A percentile compares a stretch with the other conserved stretches of the same genome.
phyloP scores from a whole-genome alignment of 2,797 vertebrate genomes.

The Cirrhinus molitorella region DNA sequence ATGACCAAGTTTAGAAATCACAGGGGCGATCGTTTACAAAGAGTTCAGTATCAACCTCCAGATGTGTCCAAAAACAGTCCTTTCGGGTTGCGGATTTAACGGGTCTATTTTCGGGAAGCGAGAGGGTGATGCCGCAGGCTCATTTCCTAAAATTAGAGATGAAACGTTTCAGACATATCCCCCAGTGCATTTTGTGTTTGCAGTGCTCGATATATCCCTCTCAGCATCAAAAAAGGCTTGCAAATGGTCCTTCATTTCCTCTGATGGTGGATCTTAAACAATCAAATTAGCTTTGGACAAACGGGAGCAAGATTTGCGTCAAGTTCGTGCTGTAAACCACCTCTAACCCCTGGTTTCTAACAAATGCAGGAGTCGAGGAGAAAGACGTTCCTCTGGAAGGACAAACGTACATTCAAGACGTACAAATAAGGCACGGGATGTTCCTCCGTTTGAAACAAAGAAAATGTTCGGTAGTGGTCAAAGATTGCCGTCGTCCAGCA shows the following conservation, averaged over 20 bases:
- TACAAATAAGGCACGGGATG: background rate
- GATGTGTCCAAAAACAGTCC: background rate
- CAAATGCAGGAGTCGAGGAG: slow-evolving; percentile 1
- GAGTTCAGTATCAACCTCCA: background rate
- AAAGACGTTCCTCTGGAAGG: background rate
- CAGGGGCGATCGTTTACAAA: background rate
- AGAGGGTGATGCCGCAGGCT: background rate
- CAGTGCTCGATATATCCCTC: background rate
- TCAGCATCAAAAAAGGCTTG: slow-evolving; percentile 2
- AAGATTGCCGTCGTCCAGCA: slow-evolving; percentile 92
- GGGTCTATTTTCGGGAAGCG: background rate
- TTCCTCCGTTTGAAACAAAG: background rate
- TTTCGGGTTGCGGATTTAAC: background rate
- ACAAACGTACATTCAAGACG: slow-evolving; percentile 20
- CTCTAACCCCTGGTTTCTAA: background rate
- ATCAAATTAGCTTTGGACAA: background rate
- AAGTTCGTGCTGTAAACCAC: background rate
- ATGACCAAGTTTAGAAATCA: slow-evolving; percentile 9
- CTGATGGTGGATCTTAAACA: background rate
- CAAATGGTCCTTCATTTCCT: slow-evolving; percentile 30
- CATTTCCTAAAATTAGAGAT: slow-evolving; percentile 33
- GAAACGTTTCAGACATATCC: slow-evolving; percentile 2
- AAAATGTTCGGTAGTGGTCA: slow-evolving; percentile 72
- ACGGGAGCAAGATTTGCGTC: background rate
- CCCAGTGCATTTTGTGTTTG: slow-evolving; percentile 6